Percentiles rank a stretch among this genome's conserved stretches.
phyloP scores from a whole-genome alignment of 2,113 vertebrate genomes.

The Aldabrachelys gigantea region DNA sequence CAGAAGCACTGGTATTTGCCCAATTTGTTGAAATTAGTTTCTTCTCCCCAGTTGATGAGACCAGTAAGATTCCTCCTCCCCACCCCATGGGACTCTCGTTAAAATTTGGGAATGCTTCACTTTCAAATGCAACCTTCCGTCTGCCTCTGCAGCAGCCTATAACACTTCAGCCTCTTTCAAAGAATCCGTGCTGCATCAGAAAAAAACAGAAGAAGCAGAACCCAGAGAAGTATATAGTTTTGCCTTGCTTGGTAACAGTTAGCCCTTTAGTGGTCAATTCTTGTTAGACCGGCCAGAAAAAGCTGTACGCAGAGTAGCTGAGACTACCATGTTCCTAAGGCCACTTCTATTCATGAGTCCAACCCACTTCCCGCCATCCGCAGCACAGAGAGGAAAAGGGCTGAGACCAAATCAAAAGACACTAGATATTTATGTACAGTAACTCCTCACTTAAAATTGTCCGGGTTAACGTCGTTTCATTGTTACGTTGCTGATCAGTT shows the following conservation, averaged over 20 bases:
- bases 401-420: conserved; percentile 35
- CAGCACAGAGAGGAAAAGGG: conserved; percentile 64
- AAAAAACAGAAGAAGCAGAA: not conserved
- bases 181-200: not conserved
- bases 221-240: not conserved
- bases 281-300: not conserved
- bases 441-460: too few relatives aligned
- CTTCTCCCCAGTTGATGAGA: not conserved
- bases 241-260: not conserved
- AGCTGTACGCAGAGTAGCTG: conserved; percentile 1
- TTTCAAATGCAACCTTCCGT: not conserved
- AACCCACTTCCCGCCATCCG: conserved; percentile 76
- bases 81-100: not conserved
- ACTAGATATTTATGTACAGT: conserved; percentile 34
- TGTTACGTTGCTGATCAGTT: too few relatives aligned
- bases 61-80: rapidly evolving
- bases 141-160: not conserved
- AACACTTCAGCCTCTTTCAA: not conserved
- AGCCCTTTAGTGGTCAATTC: not conserved
- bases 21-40: not conserved
- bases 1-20: not conserved
- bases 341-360: conserved; percentile 79
- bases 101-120: rapidly evolving
- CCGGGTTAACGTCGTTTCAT: too few relatives aligned
- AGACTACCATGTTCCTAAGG: conserved; percentile 55